Evolutionary conservation across 2,113 vertebrate species (phyloP).

Genomic region (Cyrtonyx montezumae): DNA sequence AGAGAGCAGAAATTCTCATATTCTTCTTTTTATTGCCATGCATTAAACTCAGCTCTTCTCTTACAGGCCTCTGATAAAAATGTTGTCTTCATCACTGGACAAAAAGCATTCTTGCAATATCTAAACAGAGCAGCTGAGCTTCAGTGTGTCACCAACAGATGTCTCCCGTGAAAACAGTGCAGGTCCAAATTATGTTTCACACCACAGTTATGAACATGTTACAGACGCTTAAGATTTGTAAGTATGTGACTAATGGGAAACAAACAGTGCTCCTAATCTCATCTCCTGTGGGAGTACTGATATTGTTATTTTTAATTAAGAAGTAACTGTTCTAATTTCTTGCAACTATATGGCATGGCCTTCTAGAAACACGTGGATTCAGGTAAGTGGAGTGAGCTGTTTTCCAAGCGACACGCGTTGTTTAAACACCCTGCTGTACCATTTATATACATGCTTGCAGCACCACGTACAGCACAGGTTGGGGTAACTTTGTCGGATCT

Average conservation of each 20-base stretch:
- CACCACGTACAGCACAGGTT: background rate
- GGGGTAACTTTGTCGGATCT: background rate
- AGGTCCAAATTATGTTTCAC: background rate
- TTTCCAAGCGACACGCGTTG: background rate
- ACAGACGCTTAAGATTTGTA: background rate
- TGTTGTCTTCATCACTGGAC: background rate
- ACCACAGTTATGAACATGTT: background rate
- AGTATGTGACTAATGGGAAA: background rate
- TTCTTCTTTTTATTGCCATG: slow-evolving; percentile 33
- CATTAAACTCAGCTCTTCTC: slow-evolving; percentile 42
- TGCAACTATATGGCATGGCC: background rate
- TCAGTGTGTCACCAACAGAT: background rate
- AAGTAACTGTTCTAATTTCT: background rate
- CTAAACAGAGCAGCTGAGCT: slow-evolving; percentile 29
- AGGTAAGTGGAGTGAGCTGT: background rate
- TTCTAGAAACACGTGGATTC: background rate
- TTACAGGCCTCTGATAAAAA: slow-evolving; percentile 32
- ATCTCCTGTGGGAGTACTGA: background rate
- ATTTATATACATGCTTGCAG: background rate
- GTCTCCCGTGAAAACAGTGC: background rate
- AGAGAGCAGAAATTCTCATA: slow-evolving; percentile 63
- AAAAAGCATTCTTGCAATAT: slow-evolving; percentile 16
- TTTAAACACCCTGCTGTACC: background rate
- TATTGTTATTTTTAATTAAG: background rate
- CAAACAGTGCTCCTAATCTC: background rate